Evolutionary conservation across 2,797 vertebrate species (phyloP), one percentile per base, ranked within the genome.

Genomic region (Enteromius treurensis): DNA sequence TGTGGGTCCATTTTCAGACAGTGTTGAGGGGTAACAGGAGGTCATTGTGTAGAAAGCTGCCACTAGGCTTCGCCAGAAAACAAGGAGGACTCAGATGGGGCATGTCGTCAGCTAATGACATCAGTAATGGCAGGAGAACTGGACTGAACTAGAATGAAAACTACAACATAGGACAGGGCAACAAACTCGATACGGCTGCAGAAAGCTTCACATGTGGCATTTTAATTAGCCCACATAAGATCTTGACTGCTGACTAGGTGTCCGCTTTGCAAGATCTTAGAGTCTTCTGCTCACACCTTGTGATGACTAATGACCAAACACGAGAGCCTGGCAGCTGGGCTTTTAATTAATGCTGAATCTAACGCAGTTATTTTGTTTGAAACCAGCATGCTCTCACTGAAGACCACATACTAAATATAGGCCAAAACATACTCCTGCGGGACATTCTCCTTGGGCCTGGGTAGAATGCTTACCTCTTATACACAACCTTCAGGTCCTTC

Each of bases 401-500:
- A 17, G 58, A n/a, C 23, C 23, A 64, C 42, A 14, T 19, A 29
- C 58, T 29, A 11, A 62, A 62, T n/a, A 26, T 13, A 8, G 13
- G 3, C 21, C 8, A 7, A 29, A 15, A 65, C 29, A 17, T 49
- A 51, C 14, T 47, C 45, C 15, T 65, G 5, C 17, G 11, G 40
- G 76, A 64, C 76, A 29, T 74, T 74, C 17, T 19, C 71, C 21
- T 58, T 37, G 37, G 15, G 8, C 58, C 55, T 67, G 8, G 1
- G 19, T 14, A 37, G 4, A 37, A 70, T 2, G 13, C 81, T 84
- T 91, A 97, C 98, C 97, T 97, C 95, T 99, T 99, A 94, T 99
- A 99, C 91, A 98, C 96, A 88, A 99, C 95, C 91, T 99, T 99
- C 77, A 98, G 92, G 89, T 99, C 98, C 91, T 95, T 97, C 98